Base-by-base conservation (phyloP, 2,888 invertebrate species). In the Bimastos eiseni region DNA sequence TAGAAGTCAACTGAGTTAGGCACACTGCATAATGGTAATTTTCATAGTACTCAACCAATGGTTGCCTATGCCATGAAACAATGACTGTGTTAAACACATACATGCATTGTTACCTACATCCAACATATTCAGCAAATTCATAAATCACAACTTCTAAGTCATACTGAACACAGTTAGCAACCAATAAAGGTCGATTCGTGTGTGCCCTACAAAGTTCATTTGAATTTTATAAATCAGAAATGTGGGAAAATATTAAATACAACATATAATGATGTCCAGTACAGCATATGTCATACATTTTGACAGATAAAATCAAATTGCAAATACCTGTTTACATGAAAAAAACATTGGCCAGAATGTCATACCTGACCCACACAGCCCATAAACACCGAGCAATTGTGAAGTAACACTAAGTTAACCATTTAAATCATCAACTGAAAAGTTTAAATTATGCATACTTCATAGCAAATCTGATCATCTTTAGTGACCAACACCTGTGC, bases 401-500 rank as follows among this genome's bases (percentile, higher is more conserved):
- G 70, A 30, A 70, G 70, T n/a, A 70, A 70, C 70, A 70, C n/a
- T 0, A n/a, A 70, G 13, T 70, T 70, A 70, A n/a, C 4, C 8
- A 70, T n/a, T n/a, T 70, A 70, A 70, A 30, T 70, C 1, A 70
- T 30, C 70, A 70, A 8, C n/a, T n/a, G 6, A 24, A n/a, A 70
- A 30, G n/a, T 70, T 49, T 17, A 30, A 70, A 70, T 70, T 70
- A n/a, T 70, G 70, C 24, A 36, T 86, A 86, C 86, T 86, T 86
- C 86, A 36, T 86, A 86, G 24, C 86, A 86, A 86, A 34, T 37
- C 30, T 34, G 86, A 86, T 86, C 86, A 36, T 37, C 86, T 36
- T 86, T 37, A 33, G 86, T 34, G 19, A 34, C 24, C 36, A 36
- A 36, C 86, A 86, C 13, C 21, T 21, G 21, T 86, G 34, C 24